Conservation (phyloP, 2,888 invertebrate genomes). For the Kryphioiulus occultus region DNA sequence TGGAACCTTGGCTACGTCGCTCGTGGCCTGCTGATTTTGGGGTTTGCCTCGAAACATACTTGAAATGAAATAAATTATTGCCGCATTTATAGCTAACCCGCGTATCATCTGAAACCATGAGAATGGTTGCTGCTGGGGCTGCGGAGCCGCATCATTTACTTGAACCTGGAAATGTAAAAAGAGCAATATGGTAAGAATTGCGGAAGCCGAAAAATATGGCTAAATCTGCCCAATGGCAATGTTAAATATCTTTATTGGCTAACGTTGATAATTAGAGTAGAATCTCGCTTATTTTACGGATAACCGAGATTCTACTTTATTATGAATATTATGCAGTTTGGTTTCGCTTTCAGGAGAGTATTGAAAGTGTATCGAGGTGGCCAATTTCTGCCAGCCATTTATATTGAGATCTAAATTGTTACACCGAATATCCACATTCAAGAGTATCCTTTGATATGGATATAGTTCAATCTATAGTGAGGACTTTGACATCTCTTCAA, state of each 20-base stretch:
- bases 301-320: too few relatives aligned
- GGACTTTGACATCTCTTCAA: too few relatives aligned
- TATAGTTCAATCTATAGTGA: too few relatives aligned
- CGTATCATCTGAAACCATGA: constrained; percentile 52
- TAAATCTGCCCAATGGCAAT: not conserved
- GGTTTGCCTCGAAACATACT: constrained; percentile 80
- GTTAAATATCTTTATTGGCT: not conserved
- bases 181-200: not conserved
- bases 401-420: too few relatives aligned
- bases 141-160: constrained; percentile 29
- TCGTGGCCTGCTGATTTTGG: constrained; percentile 62
- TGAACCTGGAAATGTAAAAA: not conserved
- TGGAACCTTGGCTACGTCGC: constrained; percentile 62
- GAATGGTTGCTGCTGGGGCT: constrained; percentile 45
- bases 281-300: too few relatives aligned
- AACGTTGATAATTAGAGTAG: too few relatives aligned
- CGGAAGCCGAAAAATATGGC: not conserved
- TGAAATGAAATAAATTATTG: constrained; percentile 92
- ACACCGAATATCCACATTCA: too few relatives aligned
- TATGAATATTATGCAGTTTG: too few relatives aligned
- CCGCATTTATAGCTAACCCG: constrained; percentile 82
- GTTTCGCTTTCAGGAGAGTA: too few relatives aligned
- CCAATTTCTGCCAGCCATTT: too few relatives aligned
- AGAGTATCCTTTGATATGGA: too few relatives aligned
- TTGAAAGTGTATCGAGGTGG: too few relatives aligned